A percentile compares a stretch with the other conserved stretches of the same genome.
Evolutionary conservation across 2,797 vertebrate genomes (phyloP).

Genomic region (Ctenopoma kingsleyae): DNA sequence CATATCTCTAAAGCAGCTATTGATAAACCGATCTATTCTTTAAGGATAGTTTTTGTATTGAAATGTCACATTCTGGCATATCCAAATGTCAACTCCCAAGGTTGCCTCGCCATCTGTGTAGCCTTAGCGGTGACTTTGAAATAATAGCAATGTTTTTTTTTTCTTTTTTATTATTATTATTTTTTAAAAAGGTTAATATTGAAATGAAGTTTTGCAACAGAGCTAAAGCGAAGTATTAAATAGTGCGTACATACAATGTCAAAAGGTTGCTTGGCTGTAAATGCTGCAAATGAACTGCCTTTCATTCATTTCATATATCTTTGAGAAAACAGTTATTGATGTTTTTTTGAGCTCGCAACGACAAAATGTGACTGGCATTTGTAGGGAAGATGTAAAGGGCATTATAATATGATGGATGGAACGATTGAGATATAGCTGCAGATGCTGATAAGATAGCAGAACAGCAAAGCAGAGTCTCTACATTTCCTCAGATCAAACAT

Average conservation of each 20-base stretch:
- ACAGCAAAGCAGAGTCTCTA: constrained; percentile 54
- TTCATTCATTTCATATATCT: constrained; percentile 52
- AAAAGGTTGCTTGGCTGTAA: constrained; percentile 53
- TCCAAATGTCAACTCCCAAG: constrained; percentile 86
- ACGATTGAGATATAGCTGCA: constrained; percentile 68
- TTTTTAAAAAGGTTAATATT: constrained; percentile 35
- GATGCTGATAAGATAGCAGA: constrained; percentile 80
- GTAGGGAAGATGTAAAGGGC: constrained; percentile 76
- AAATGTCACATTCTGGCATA: constrained; percentile 84
- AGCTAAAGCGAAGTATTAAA: constrained; percentile 48
- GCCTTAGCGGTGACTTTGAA: constrained; percentile 74
- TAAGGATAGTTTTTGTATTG: constrained; percentile 76
- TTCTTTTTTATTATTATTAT: neutral
- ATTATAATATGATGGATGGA: constrained; percentile 76
- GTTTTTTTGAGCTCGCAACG: constrained; percentile 62
- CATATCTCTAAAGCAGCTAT: constrained; percentile 67
- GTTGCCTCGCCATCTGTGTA: constrained; percentile 72
- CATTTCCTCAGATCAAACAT: constrained; percentile 68
- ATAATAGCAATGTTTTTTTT: constrained; percentile 48
- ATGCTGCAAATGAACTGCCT: constrained; percentile 51
- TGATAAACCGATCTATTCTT: constrained; percentile 78
- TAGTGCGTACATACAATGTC: constrained; percentile 26
- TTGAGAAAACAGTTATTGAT: constrained; percentile 75
- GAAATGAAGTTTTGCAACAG: constrained; percentile 25
- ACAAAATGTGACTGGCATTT: constrained; percentile 75